Evolutionary conservation across 2,797 vertebrate genomes (phyloP), one percentile per base, ranked within the genome.

Genomic region (Lophius americanus): DNA sequence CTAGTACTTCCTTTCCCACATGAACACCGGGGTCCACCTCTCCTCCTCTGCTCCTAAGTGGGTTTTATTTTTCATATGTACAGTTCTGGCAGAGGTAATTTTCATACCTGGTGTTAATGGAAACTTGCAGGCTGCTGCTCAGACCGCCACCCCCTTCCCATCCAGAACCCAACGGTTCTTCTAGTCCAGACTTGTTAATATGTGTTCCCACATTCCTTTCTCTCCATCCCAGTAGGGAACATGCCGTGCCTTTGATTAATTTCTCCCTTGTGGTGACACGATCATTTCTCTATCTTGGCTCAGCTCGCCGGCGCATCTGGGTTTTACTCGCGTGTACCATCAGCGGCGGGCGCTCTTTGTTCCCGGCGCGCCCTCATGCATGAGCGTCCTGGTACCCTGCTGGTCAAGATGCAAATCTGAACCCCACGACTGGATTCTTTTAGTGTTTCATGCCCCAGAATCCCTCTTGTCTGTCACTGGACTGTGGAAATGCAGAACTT

Each of bases 181-280:
- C 74, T 3, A 8, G 77, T 75, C 64, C 53, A 50, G 56, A 76
- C 90, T 74, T 89, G 87, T 81, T 59, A 52, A 67, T 73, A 82
- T 83, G 49, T 66, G 52, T 37, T 56, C 52, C 52, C 49, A 82
- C 60, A 88, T 86, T 85, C 57, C 60, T 70, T 67, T 80, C 62
- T 51, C 51, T 78, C 60, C 43, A 84, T 82, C 77, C 61, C 70
- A 74, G 64, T 56, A 70, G 60, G 82, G 82, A 89, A 88, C 83
- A 75, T 52, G 47, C 4, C 77, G 84, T 85, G 50, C 76, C 60
- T 32, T 9, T 13, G 50, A 59, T 58, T 61, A 11, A 53, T 49
- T 68, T n/a, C 5, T 50, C 23, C 35, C 39, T 60, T 8, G 51
- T 43, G 46, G 33, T 59, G 72, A 68, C 59, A 70, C 35, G 8